Percentiles rank a stretch among this genome's conserved stretches.
These are phyloP conservation scores for Leucoptera coffeella DNA, from an alignment of 2,888 invertebrate species.

Conservation along the genomic window DNA sequence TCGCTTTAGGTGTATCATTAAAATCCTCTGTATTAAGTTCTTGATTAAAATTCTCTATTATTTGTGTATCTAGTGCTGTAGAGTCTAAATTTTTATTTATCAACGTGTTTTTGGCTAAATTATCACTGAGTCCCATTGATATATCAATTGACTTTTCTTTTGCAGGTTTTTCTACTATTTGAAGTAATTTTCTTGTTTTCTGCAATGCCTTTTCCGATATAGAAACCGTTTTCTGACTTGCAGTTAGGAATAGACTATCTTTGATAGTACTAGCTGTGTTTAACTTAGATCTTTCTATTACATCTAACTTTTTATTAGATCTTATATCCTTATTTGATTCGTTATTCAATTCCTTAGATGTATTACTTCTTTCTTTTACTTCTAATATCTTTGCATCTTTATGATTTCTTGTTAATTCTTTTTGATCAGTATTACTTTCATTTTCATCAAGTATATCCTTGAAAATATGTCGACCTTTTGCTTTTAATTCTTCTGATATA, in stretches of 20 bases:
- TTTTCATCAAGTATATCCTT: no score
- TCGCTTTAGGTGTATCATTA: conserved; percentile 11
- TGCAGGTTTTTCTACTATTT: conserved; percentile 8
- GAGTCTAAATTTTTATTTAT: no score
- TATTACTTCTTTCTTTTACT: no score
- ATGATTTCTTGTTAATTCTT: no score
- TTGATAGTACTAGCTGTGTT: not conserved
- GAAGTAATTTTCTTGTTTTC: conserved; percentile 12
- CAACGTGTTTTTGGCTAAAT: no score
- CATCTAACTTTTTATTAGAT: no score
- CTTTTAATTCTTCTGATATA: conserved; percentile 12
- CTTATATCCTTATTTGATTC: no score
- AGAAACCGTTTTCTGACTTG: conserved; percentile 13
- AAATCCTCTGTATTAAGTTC: conserved; percentile 30
- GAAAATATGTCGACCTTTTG: conserved; percentile 11
- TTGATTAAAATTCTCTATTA: conserved; percentile 27
- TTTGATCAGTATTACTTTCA: no score
- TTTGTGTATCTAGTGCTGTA: conserved; percentile 25
- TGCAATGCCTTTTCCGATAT: conserved; percentile 11
- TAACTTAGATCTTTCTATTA: conserved; percentile 5
- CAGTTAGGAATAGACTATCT: conserved; percentile 12
- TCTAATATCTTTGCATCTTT: no score
- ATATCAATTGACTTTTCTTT: not conserved
- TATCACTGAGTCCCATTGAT: no score
- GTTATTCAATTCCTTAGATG: no score